Percentiles rank a stretch among this genome's conserved stretches.
Conservation (phyloP, 2,797 vertebrate genomes). For the Delichon dasypus region DNA sequence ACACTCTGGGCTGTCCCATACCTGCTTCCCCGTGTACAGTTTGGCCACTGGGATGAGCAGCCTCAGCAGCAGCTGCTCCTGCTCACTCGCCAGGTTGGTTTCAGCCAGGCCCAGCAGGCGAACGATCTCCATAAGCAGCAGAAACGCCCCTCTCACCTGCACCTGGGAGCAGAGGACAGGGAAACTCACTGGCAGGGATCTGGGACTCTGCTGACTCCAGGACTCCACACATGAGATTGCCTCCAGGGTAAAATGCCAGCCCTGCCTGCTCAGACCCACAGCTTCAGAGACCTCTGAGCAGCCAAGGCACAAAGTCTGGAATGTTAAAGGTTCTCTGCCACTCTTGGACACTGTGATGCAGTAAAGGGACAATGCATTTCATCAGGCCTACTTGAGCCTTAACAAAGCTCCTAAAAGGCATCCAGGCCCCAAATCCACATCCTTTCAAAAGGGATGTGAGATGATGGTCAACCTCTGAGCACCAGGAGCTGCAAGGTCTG, state of each 20-base stretch:
- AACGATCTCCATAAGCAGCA: slow-evolving; percentile 81
- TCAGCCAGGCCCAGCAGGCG: slow-evolving; percentile 83
- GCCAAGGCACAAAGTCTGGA: not conserved
- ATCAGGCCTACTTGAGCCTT: not conserved
- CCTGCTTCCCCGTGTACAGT: slow-evolving; percentile 89
- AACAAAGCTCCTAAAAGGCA: not conserved
- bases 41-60: slow-evolving; percentile 83
- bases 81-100: slow-evolving; percentile 72
- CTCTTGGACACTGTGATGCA: not conserved
- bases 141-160: slow-evolving; percentile 79
- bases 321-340: not conserved
- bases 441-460: not conserved
- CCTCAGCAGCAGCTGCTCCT: slow-evolving; percentile 79
- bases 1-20: not conserved
- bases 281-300: not conserved
- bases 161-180: slow-evolving; percentile 68
- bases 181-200: not conserved
- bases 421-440: not conserved
- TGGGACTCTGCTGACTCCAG: not conserved
- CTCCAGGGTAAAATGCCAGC: not conserved
- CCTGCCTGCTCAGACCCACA: not conserved
- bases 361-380: not conserved
- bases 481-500: not conserved
- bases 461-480: not conserved
- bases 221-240: not conserved